A percentile compares a stretch with the other conserved stretches of the same genome.
Evolutionary conservation across 2,797 vertebrate genomes (phyloP).

Genomic region (Tangara arthus): DNA sequence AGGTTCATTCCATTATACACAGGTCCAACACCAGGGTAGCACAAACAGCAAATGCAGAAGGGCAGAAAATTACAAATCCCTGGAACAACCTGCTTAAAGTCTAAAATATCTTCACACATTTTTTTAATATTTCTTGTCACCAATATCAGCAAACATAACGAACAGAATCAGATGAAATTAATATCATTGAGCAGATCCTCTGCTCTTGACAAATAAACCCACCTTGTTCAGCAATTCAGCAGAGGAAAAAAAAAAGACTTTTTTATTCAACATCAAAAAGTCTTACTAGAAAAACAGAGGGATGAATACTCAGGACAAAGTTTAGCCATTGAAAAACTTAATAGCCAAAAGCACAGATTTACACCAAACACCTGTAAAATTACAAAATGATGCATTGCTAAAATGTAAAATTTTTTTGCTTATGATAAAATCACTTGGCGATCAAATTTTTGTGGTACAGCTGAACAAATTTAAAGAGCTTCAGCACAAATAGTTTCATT

Average conservation of each 20-base stretch:
- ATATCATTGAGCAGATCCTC: neutral
- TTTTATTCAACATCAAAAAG: neutral
- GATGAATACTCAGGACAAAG: neutral
- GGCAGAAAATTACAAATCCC: neutral
- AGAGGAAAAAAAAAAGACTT: rapidly evolving
- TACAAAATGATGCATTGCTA: neutral
- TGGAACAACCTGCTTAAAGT: neutral
- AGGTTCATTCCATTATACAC: neutral
- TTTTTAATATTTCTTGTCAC: neutral
- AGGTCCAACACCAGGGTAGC: neutral
- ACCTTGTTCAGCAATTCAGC: neutral
- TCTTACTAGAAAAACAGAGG: neutral
- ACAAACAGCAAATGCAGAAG: neutral
- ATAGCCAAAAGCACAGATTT: neutral
- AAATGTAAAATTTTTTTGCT: neutral
- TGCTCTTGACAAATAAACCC: neutral
- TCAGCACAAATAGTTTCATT: neutral
- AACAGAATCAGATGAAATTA: neutral
- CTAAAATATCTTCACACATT: neutral
- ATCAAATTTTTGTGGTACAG: neutral
- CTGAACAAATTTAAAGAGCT: neutral
- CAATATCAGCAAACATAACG: rapidly evolving
- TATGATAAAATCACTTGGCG: neutral
- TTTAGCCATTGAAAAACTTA: neutral
- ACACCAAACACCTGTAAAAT: neutral